Conservation (phyloP, 2,113 vertebrate genomes). For the Pseudolaguvia tuberculata region DNA sequence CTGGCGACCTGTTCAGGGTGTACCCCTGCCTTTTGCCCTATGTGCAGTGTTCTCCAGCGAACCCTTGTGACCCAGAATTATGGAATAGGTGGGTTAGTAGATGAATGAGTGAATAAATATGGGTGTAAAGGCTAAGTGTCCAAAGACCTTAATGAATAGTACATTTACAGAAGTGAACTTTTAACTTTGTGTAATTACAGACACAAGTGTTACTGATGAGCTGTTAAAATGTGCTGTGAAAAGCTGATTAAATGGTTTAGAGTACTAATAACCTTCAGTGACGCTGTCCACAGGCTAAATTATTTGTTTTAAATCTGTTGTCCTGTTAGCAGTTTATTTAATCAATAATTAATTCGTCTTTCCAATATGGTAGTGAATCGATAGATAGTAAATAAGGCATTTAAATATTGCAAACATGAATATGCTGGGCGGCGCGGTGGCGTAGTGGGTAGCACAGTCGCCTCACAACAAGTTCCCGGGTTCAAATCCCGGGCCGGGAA, state of each 20-base stretch:
- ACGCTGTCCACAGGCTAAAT: not conserved
- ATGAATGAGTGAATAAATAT: too few relatives aligned
- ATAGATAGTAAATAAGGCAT: too few relatives aligned
- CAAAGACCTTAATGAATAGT: not conserved
- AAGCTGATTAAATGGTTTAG: not conserved
- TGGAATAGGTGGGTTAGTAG: too few relatives aligned
- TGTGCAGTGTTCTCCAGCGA: too few relatives aligned
- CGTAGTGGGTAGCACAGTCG: too few relatives aligned
- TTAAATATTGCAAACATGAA: too few relatives aligned
- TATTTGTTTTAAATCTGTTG: not conserved
- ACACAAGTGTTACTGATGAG: not conserved
- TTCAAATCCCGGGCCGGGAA: too few relatives aligned
- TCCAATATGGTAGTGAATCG: not conserved
- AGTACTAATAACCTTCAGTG: not conserved
- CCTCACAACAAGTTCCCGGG: too few relatives aligned
- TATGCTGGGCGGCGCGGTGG: too few relatives aligned
- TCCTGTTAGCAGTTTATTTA: not conserved
- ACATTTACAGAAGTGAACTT: not conserved
- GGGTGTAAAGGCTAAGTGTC: not conserved
- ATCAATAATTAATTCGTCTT: not conserved
- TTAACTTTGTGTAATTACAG: conserved; percentile 3
- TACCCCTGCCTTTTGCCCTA: too few relatives aligned
- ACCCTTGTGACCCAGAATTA: too few relatives aligned
- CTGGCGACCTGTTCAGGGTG: too few relatives aligned
- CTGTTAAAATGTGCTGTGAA: not conserved